A percentile compares a stretch with the other conserved stretches of the same genome.
phyloP scores from a whole-genome alignment of 2,888 invertebrate genomes.

The Hyalella azteca region DNA sequence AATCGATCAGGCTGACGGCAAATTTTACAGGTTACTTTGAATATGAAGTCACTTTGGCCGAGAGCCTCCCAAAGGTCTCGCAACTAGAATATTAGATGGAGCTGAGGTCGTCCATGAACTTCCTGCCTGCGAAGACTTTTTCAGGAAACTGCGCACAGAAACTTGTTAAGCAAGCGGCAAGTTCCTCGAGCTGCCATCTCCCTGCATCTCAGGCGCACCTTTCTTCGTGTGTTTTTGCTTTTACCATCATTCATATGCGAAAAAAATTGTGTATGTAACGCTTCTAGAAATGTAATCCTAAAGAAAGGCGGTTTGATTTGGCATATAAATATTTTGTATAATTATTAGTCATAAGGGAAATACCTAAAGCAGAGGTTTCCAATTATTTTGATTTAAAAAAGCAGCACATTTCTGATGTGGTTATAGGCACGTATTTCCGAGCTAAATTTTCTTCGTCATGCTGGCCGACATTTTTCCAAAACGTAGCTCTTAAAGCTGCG shows the following conservation, averaged over 20 bases:
- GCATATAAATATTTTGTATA: too few relatives aligned
- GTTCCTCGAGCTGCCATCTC: not conserved
- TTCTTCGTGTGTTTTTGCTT: too few relatives aligned
- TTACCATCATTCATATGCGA: too few relatives aligned
- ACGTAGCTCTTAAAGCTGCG: not conserved
- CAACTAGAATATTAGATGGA: conserved; percentile 21
- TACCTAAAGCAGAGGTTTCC: too few relatives aligned
- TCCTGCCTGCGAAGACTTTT: conserved; percentile 8
- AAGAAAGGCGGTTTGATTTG: too few relatives aligned
- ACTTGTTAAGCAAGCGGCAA: conserved; percentile 26
- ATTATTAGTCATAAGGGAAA: too few relatives aligned
- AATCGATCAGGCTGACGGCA: conserved; percentile 34
- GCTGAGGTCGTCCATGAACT: not conserved
- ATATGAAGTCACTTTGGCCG: conserved; percentile 28
- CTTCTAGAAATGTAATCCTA: too few relatives aligned
- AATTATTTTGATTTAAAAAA: too few relatives aligned
- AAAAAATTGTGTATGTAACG: too few relatives aligned
- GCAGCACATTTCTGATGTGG: too few relatives aligned
- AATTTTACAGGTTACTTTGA: conserved; percentile 35
- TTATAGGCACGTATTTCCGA: too few relatives aligned
- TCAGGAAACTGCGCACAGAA: not conserved
- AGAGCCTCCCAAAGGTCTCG: conserved; percentile 16
- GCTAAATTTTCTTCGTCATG: too few relatives aligned
- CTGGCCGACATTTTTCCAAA: not conserved
- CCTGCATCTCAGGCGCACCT: conserved; percentile 10